Evolutionary conservation across 2,888 invertebrate genomes (phyloP).

Genomic region (Boloria selene): DNA sequence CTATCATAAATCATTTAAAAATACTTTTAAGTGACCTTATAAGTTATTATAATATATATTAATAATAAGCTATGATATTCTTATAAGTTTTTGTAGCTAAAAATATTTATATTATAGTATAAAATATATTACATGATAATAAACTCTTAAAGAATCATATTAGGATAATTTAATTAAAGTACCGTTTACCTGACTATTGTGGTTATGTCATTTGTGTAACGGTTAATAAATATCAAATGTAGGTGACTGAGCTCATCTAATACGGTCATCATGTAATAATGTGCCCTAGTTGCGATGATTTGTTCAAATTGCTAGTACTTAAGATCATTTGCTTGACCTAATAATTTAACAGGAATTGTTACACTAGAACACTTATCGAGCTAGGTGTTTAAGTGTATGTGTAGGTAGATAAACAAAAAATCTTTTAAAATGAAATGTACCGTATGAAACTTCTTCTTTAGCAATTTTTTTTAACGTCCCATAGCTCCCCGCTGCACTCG

Average conservation of each 20-base stretch:
- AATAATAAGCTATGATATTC: too few relatives aligned
- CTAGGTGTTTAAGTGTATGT: neutral
- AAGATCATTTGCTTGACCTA: constrained; percentile 64
- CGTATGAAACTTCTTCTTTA: too few relatives aligned
- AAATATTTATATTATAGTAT: too few relatives aligned
- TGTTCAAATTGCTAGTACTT: constrained; percentile 70
- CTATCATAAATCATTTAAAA: neutral
- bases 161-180: constrained; percentile 21
- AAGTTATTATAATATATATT: too few relatives aligned
- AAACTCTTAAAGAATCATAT: too few relatives aligned
- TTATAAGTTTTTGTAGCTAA: too few relatives aligned
- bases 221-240: constrained; percentile 41
- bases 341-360: constrained; percentile 42
- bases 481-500: too few relatives aligned
- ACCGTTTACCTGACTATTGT: constrained; percentile 29
- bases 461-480: too few relatives aligned
- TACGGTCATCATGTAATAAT: constrained; percentile 58
- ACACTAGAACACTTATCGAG: constrained; percentile 12
- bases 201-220: constrained; percentile 43
- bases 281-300: constrained; percentile 73
- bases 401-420: too few relatives aligned
- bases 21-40: too few relatives aligned
- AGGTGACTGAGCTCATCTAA: constrained; percentile 43
- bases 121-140: too few relatives aligned
- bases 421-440: too few relatives aligned